Percentiles rank a stretch among this genome's conserved stretches.
Evolutionary conservation across 2,888 invertebrate genomes (phyloP).

Genomic region (Ashinkailepas kermadecensis): DNA sequence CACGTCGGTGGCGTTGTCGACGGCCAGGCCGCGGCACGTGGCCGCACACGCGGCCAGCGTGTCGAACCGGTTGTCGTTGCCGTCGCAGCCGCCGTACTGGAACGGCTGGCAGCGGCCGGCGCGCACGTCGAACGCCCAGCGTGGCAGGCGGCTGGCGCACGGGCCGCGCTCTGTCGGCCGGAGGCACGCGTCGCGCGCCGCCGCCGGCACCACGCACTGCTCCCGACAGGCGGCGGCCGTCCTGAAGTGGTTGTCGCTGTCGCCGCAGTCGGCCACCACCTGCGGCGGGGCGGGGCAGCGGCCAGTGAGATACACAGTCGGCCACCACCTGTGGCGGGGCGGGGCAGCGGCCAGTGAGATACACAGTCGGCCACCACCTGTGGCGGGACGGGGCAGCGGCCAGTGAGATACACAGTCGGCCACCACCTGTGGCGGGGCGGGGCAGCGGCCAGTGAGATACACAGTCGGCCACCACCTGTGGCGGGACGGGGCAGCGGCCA

Average conservation of each 20-base stretch:
- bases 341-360: no score
- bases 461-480: no score
- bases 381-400: no score
- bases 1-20: constrained; percentile 32
- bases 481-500: no score
- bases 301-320: no score
- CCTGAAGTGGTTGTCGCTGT: background rate
- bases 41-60: constrained; percentile 38
- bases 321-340: no score
- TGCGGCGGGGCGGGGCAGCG: no score
- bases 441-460: no score
- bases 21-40: constrained; percentile 38
- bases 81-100: constrained; percentile 24
- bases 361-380: no score
- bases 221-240: background rate
- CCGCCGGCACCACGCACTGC: constrained; percentile 18
- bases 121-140: constrained; percentile 11
- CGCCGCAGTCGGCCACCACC: background rate
- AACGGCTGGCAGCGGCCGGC: constrained; percentile 18
- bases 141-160: background rate
- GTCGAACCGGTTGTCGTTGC: constrained; percentile 16
- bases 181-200: constrained; percentile 26
- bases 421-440: no score
- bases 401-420: no score
- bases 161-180: background rate